These are phyloP conservation scores for Xylocopa sonorina DNA, from an alignment of 1,140 invertebrate genomes.

Conservation along the genomic window DNA sequence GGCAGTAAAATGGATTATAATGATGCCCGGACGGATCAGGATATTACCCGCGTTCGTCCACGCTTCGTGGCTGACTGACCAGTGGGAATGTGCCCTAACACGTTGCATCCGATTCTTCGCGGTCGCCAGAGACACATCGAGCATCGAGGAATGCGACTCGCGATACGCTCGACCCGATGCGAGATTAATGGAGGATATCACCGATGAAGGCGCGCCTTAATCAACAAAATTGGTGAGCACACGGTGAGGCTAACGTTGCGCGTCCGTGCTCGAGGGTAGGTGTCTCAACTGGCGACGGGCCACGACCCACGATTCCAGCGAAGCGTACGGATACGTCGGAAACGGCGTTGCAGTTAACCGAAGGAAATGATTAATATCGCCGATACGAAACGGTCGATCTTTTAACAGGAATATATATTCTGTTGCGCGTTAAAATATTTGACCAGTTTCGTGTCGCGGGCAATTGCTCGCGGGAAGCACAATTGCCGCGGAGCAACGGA, in stretches of 20 bases:
- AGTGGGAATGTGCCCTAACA: conserved; percentile 74
- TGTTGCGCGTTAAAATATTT: no score
- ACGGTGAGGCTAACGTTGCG: conserved; percentile 37
- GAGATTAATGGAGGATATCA: conserved; percentile 74
- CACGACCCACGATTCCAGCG: no score
- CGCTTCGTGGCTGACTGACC: conserved; percentile 72
- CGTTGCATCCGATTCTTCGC: conserved; percentile 72
- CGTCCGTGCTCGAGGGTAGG: neutral
- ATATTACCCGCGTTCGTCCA: conserved; percentile 69
- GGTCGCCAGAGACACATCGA: conserved; percentile 62
- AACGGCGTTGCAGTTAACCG: no score
- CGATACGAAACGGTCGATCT: no score
- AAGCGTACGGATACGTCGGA: no score
- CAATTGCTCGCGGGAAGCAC: neutral
- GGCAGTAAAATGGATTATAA: conserved; percentile 72
- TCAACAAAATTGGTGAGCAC: conserved; percentile 64
- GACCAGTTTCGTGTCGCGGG: neutral
- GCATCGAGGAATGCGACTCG: conserved; percentile 64
- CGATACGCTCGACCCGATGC: conserved; percentile 57
- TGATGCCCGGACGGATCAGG: conserved; percentile 72
- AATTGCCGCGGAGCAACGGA: conserved; percentile 33
- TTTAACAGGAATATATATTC: no score
- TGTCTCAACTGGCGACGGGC: neutral
- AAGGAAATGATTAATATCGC: no score
- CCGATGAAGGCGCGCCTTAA: conserved; percentile 59